Base-by-base conservation (phyloP, 2,113 vertebrate species). In the Anolis sagrei region DNA sequence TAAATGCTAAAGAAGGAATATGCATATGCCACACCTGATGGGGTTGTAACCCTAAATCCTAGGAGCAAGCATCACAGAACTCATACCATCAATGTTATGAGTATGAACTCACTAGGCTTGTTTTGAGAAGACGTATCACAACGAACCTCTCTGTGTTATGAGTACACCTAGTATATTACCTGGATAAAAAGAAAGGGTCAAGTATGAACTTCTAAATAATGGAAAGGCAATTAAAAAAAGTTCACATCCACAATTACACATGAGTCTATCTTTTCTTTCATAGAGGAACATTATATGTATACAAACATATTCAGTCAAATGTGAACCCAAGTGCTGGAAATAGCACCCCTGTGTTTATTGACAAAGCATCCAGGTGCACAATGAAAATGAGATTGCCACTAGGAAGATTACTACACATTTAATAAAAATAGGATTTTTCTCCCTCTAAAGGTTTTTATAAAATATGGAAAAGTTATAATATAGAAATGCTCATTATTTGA, bases 301-400 rank as follows among this genome's bases (percentile, higher is more conserved):
- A 51, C 13, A 81, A 82, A 85, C 23, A 79, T 34, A 3, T n/a
- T 78, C 7, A 18, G 25, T 76, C 78, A 4, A 85, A 80, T 66
- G 18, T 61, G 5, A 82, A 5, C 51, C 11, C 7, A 85, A 84
- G 88, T 1, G 64, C 6, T 61, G 21, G 25, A 74, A 77, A 89
- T 2, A 34, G 81, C 54, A 0, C 16, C 76, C 78, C 39, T 21
- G 54, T 1, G 1, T 81, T 88, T 73, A 77, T 4, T 14, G 78
- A 72, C 29, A 85, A 27, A 44, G 32, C 23, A 80, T 36, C 21
- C 16, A 74, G 19, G 27, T 32, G 23, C 27, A 79, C 18, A 69
- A 49, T 81, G 14, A 76, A 62, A 49, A 73, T 79, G 70, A 78
- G n/a, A 48, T 61, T 4, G 32, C 27, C n/a, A 62, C 14, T 44